Evolutionary conservation across 1,140 invertebrate species (phyloP).

Genomic region (Whitmania pigra): DNA sequence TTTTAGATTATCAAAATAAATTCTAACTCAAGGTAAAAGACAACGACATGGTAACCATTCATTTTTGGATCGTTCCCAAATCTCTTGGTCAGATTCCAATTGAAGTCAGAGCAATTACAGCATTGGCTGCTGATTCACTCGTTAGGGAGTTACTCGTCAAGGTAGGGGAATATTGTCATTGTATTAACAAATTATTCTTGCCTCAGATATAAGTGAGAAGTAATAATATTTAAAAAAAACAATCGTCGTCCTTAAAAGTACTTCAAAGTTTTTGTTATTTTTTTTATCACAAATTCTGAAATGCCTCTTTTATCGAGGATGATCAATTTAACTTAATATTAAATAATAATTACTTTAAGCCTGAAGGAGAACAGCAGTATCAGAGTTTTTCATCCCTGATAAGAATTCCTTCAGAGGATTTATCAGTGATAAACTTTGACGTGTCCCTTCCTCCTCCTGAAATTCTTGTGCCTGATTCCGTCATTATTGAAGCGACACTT

Average conservation of each 20-base stretch:
- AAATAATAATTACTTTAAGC: background rate
- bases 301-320: too few relatives aligned
- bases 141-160: slow-evolving; percentile 59
- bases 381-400: background rate
- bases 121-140: slow-evolving; percentile 58
- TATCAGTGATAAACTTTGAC: slow-evolving; percentile 5
- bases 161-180: slow-evolving; percentile 37
- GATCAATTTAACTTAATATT: too few relatives aligned
- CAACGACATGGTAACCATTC: slow-evolving; percentile 55
- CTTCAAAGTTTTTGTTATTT: too few relatives aligned
- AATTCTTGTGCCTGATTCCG: slow-evolving; percentile 14
- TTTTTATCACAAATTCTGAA: too few relatives aligned
- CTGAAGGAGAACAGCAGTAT: background rate
- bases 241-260: too few relatives aligned
- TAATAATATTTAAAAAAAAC: too few relatives aligned
- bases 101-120: slow-evolving; percentile 57
- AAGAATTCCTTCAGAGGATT: background rate
- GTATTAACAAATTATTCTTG: too few relatives aligned
- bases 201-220: too few relatives aligned
- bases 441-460: slow-evolving; percentile 1
- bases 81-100: slow-evolving; percentile 60
- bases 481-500: slow-evolving; percentile 14
- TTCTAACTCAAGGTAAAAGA: slow-evolving; percentile 46
- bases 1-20: too few relatives aligned
- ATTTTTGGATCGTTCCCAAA: slow-evolving; percentile 66